Base-by-base conservation (phyloP, 2,888 invertebrate species). In the Heteromurus nitidus region DNA sequence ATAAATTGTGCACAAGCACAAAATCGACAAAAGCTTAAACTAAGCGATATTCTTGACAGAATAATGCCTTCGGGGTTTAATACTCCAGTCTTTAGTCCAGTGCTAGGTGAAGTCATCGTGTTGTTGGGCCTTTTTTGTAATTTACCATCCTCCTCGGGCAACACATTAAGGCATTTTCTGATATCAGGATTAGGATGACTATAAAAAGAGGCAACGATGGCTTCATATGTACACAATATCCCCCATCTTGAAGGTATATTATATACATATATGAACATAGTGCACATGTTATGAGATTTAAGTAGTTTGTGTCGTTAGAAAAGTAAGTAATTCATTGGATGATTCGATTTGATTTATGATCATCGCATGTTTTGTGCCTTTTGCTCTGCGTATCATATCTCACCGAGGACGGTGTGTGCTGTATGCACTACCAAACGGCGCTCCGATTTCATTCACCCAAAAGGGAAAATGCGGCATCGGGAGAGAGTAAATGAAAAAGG, bases 331-430 rank as follows among this genome's bases (percentile, higher is more conserved):
- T 73, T 62, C 62, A 47, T 62, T 60, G 60, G 62, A 73, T 50
- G 62, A 73, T 42, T 77, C 69, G 36, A 69, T 77, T 77, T 77
- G 77, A 77, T 77, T 77, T 69, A 77, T 77, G 69, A 69, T 68
- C 31, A 42, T 76, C 28, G 68, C 68, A 76, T 76, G 60, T 22
- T 13, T 68, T 68, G 53, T 42, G 47, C 72, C 5, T n/a, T n/a
- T n/a, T 26, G 44, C 58, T 44, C 3, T 44, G 42, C 20, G 60
- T n/a, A 26, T 60, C n/a, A n/a, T n/a, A n/a, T n/a, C n/a, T n/a
- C n/a, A n/a, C n/a, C n/a, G n/a, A n/a, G n/a, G n/a, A n/a, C n/a
- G n/a, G n/a, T n/a, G n/a, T n/a, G n/a, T n/a, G n/a, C n/a, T n/a
- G n/a, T n/a, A n/a, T n/a, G n/a, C n/a, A n/a, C n/a, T n/a, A n/a